Evolutionary conservation across 1,140 invertebrate genomes (phyloP).

Genomic region (Metopolophium dirhodum): DNA sequence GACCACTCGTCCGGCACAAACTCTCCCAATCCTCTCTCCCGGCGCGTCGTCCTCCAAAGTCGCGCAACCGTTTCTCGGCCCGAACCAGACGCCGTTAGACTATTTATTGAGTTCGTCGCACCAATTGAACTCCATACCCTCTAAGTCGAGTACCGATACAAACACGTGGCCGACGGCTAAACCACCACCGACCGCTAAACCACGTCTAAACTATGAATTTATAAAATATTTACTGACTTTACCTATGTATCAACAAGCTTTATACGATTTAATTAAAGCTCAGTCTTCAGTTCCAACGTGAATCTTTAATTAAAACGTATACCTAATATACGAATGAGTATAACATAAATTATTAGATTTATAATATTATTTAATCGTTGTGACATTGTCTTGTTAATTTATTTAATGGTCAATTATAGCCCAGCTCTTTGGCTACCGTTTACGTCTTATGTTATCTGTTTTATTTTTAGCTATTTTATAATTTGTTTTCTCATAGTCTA

Average conservation of each 20-base stretch:
- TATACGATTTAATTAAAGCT: background rate
- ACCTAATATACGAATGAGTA: background rate
- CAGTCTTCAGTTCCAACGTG: background rate
- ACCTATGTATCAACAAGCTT: background rate
- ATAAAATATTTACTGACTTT: conserved; percentile 21
- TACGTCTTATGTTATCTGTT: background rate
- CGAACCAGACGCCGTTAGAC: background rate
- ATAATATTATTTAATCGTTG: background rate
- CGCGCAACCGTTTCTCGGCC: background rate
- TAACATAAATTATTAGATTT: conserved; percentile 6
- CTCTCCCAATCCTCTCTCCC: background rate
- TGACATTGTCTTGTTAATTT: background rate
- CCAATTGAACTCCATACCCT: no score
- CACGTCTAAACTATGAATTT: background rate
- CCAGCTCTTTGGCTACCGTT: background rate
- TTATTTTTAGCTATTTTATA: background rate
- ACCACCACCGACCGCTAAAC: background rate
- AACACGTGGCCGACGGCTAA: background rate
- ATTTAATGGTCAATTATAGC: background rate
- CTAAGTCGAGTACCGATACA: background rate
- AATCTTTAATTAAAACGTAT: background rate
- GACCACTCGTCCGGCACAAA: background rate
- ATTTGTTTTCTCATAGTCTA: background rate
- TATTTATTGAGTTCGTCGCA: background rate
- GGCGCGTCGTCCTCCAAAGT: background rate